These are phyloP conservation scores for Strigamia maritima DNA, from an alignment of 2,888 invertebrate genomes.

Conservation along the genomic window DNA sequence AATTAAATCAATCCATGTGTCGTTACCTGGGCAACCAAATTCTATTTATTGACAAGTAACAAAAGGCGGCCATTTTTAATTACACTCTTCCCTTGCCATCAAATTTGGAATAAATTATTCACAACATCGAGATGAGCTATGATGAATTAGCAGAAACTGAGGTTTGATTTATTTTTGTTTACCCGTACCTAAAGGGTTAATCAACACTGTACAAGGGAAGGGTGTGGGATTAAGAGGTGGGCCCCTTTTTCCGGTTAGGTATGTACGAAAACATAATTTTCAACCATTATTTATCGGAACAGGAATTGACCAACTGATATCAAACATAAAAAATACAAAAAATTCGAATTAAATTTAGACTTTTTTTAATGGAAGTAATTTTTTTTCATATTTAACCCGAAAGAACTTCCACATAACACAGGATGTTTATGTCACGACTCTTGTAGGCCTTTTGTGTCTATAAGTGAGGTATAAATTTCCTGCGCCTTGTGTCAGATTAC, in stretches of 20 bases:
- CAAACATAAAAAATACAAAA: background rate
- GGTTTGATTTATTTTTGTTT: background rate
- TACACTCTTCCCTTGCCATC: background rate
- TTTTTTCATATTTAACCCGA: conserved; percentile 34
- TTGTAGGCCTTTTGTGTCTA: conserved; percentile 37
- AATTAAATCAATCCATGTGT: background rate
- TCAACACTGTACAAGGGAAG: background rate
- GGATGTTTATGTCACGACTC: conserved; percentile 35
- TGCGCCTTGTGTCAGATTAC: conserved; percentile 37
- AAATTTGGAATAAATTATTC: background rate
- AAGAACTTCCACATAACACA: conserved; percentile 19
- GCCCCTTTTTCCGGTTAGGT: conserved; percentile 28
- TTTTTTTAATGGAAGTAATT: conserved; percentile 4
- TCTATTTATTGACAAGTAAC: conserved; percentile 15
- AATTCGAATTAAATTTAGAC: background rate
- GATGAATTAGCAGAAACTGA: background rate
- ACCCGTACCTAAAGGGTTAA: background rate
- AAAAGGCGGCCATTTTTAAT: conserved; percentile 18
- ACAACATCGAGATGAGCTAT: background rate
- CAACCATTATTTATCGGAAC: conserved; percentile 24
- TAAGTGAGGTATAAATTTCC: conserved; percentile 30
- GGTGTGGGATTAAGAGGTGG: conserved; percentile 18
- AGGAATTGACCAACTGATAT: conserved; percentile 30
- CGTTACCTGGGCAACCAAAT: background rate
- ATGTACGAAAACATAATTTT: conserved; percentile 21